Evolutionary conservation across 2,113 vertebrate species (phyloP).

Genomic region (Cavia porcellus): DNA sequence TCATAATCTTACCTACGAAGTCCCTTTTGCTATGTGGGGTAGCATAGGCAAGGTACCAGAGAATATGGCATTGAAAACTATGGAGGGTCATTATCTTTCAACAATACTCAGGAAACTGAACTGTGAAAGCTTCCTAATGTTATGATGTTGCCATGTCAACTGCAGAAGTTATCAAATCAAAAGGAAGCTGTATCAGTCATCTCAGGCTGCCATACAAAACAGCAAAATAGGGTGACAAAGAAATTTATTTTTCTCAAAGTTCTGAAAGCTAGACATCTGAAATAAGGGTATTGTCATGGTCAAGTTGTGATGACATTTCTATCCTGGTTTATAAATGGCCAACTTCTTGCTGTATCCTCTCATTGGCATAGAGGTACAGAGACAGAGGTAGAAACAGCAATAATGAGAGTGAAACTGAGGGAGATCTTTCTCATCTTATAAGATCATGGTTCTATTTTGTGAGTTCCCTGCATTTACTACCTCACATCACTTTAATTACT

Average conservation of each 20-base stretch:
- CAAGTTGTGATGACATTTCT: neutral
- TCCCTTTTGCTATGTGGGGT: neutral
- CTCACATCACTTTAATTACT: neutral
- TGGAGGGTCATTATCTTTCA: neutral
- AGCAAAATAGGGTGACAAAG: neutral
- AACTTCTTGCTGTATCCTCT: neutral
- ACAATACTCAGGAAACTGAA: neutral
- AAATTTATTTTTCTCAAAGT: neutral
- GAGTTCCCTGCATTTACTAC: neutral
- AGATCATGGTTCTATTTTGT: neutral
- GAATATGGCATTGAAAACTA: neutral
- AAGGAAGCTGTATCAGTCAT: neutral
- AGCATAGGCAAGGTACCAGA: neutral
- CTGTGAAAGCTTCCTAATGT: neutral
- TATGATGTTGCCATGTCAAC: neutral
- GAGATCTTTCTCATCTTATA: neutral
- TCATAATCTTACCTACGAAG: neutral
- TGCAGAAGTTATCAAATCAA: conserved; percentile 32
- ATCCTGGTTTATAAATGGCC: neutral
- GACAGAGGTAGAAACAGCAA: neutral
- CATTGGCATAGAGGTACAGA: neutral
- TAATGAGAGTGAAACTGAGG: neutral
- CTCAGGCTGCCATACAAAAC: neutral
- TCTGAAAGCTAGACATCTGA: neutral
- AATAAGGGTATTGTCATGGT: neutral